Base-by-base conservation (phyloP, 2,797 vertebrate genomes). In the Tamandua tetradactyla region DNA sequence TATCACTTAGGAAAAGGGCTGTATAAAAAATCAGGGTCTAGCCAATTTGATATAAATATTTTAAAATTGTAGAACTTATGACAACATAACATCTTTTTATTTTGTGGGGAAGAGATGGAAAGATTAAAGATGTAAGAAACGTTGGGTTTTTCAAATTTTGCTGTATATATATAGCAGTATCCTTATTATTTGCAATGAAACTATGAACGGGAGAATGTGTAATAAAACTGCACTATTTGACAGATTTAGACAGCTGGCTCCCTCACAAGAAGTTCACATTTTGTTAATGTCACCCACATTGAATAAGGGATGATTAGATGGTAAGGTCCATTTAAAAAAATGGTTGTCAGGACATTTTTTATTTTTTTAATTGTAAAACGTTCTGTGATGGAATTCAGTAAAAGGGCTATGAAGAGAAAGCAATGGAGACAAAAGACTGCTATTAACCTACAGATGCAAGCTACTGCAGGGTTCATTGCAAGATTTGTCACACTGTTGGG, bases 391-490 rank as follows among this genome's bases (percentile, higher is more conserved):
- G 98, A 98, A 98, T 98, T 98, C 97, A 96, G 97, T 97, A 97
- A 95, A 98, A 98, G 97, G 97, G 98, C 98, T 95, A 98, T 68
- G 98, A 97, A 98, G 97, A 98, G 98, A 98, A 98, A 98, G 97
- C 98, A 95, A 79, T 0, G 78, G 97, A 98, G 97, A 98, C 98
- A 98, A 98, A 98, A 98, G 97, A 83, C 97, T 95, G 98, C 98
- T 98, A 98, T 98, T 98, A 98, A 98, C 98, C 98, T 98, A 98
- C 98, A 98, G 98, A 98, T 97, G 98, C 97, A 95, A 96, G 94
- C 98, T 97, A 96, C 97, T 92, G 96, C 97, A 96, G 97, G 97
- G 98, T 98, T 98, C 98, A 98, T 96, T 97, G 98, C 97, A 89
- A 98, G 98, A 98, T 98, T 98, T 98, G 98, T 98, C 98, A 98